phyloP scores from a whole-genome alignment of 2,113 vertebrate genomes.

The Pelobates fuscus region DNA sequence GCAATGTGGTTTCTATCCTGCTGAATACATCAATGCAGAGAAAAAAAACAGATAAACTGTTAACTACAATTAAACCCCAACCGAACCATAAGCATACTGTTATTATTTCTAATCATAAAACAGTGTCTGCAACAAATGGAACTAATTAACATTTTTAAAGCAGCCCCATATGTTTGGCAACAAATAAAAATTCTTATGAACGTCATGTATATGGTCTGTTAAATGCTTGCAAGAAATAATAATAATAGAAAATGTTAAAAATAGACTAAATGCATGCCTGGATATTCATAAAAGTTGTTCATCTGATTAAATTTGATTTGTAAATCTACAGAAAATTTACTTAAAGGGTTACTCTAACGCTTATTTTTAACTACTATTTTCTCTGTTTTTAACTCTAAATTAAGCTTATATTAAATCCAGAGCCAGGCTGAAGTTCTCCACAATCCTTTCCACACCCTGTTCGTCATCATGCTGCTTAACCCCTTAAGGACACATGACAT shows the following conservation, averaged over 20 bases:
- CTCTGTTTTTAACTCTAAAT: too few relatives aligned
- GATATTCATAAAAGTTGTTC: slow-evolving; percentile 42
- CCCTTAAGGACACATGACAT: too few relatives aligned
- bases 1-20: neutral
- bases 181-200: slow-evolving; percentile 54
- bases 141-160: slow-evolving; percentile 59
- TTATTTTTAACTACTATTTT: too few relatives aligned
- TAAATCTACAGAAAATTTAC: slow-evolving; percentile 53
- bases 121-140: slow-evolving; percentile 58
- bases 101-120: slow-evolving; percentile 57
- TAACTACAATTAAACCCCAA: neutral
- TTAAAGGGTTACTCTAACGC: slow-evolving; percentile 42
- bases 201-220: slow-evolving; percentile 48
- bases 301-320: slow-evolving; percentile 36
- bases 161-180: slow-evolving; percentile 52
- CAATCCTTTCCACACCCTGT: too few relatives aligned
- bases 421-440: too few relatives aligned
- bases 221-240: slow-evolving; percentile 55
- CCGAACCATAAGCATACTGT: slow-evolving; percentile 50
- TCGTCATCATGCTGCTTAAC: too few relatives aligned
- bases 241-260: slow-evolving; percentile 31
- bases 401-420: too few relatives aligned
- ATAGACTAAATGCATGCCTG: slow-evolving; percentile 47
- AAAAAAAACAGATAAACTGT: neutral
- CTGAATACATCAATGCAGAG: neutral